Percentiles rank a stretch among this genome's conserved stretches.
Evolutionary conservation across 2,888 invertebrate species (phyloP).

Genomic region (Pyrochroa serraticornis): DNA sequence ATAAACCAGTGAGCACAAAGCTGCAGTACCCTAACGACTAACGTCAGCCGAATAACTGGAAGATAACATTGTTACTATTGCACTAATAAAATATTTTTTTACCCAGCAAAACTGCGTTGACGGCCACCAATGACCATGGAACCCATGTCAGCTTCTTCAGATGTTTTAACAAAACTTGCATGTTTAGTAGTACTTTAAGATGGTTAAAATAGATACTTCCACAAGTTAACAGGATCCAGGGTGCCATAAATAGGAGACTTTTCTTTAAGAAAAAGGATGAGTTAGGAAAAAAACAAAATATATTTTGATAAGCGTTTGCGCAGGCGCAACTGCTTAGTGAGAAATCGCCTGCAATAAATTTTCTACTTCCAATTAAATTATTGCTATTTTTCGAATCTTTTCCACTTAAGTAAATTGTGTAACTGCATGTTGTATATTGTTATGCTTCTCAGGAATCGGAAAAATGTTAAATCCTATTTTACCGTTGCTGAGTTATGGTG

Average conservation of each 20-base stretch:
- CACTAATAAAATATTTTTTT: background rate
- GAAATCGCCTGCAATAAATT: no score
- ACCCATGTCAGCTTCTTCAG: constrained; percentile 35
- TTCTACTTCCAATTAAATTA: no score
- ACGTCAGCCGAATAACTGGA: constrained; percentile 15
- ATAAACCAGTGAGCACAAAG: background rate
- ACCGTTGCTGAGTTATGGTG: no score
- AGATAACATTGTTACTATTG: background rate
- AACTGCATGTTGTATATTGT: no score
- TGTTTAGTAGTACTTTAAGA: constrained; percentile 43
- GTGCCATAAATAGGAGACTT: constrained; percentile 44
- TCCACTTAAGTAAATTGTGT: no score
- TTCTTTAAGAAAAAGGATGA: constrained; percentile 31
- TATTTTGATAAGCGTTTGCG: no score
- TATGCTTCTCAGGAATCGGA: no score
- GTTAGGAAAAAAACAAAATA: no score
- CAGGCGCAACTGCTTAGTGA: no score
- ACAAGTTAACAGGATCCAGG: constrained; percentile 48
- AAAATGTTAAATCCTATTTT: no score
- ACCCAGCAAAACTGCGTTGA: constrained; percentile 23
- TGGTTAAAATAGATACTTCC: constrained; percentile 51
- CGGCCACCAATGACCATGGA: constrained; percentile 38
- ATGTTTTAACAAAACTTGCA: constrained; percentile 41
- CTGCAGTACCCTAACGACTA: constrained; percentile 2
- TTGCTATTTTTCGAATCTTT: no score